Evolutionary conservation across 2,888 invertebrate genomes (phyloP).

Genomic region (Diarsia mendica): DNA sequence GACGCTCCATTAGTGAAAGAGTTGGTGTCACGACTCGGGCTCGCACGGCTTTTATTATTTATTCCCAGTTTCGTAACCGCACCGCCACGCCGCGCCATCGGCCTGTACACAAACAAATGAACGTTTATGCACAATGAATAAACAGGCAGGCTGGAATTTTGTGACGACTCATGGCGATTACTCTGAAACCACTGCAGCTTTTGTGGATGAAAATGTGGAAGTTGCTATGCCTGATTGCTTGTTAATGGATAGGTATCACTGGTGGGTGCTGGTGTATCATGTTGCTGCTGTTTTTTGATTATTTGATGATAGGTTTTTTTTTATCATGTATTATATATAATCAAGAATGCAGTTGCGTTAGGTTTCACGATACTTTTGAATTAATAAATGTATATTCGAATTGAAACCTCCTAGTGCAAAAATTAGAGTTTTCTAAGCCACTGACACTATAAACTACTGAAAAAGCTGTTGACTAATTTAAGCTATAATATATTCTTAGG

Average conservation of each 20-base stretch:
- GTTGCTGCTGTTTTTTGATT: conserved; percentile 1
- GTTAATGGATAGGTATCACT: neutral
- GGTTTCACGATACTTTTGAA: neutral
- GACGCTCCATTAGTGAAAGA: conserved; percentile 87
- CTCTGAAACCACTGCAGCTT: conserved; percentile 58
- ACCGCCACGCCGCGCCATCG: conserved; percentile 72
- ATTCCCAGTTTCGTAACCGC: conserved; percentile 82
- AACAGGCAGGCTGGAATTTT: conserved; percentile 72
- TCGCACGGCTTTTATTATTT: conserved; percentile 87
- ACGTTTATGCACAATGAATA: conserved; percentile 79
- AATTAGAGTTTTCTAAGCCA: conserved; percentile 5
- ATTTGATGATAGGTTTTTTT: neutral
- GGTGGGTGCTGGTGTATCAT: neutral
- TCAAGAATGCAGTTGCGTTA: neutral
- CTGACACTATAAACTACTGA: neutral
- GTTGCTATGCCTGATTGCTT: conserved; percentile 39
- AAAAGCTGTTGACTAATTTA: neutral
- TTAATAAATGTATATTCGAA: neutral
- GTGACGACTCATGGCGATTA: conserved; percentile 64
- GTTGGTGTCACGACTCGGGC: conserved; percentile 87
- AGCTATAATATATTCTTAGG: neutral
- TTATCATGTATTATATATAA: neutral
- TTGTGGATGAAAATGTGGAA: conserved; percentile 58
- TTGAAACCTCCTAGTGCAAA: neutral
- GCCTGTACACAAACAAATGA: conserved; percentile 81